Base-by-base conservation (phyloP, 2,797 vertebrate genomes). In the Gallinago stenura region DNA sequence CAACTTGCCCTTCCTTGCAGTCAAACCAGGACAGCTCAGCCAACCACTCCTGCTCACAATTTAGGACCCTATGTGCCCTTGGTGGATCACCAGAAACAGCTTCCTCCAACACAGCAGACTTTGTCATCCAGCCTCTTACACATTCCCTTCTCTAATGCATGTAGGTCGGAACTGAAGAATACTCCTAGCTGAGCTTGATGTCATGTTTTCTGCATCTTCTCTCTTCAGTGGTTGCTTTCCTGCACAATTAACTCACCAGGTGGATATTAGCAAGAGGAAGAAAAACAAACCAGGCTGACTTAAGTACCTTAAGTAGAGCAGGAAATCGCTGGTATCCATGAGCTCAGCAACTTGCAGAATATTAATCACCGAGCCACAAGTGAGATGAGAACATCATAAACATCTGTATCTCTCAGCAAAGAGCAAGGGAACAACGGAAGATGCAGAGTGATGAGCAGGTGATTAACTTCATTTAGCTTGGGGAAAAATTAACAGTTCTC, bases 241-340 rank as follows among this genome's bases (percentile, higher is more conserved):
- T 94, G 69, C 46, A 82, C 79, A 91, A 94, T 95, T 94, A 92
- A 77, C 87, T 93, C 85, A 73, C 77, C 80, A 86, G 91, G 95
- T 93, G 62, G 70, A 88, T 95, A 95, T 87, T 81, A 96, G 77
- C 70, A 90, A 87, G 77, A 91, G 85, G 56, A 96, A 94, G 77
- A 88, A 90, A 96, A 94, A 89, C 56, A 90, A 95, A 88, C 62
- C 70, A 62, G 60, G 50, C 73, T 73, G 80, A 89, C 87, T 96
- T 91, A 95, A 95, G 85, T 76, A 72, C 73, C 50, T 89, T 90
- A 93, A 91, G 87, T 66, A 81, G 87, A 94, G 87, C 93, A 94
- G 91, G 89, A 96, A 96, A 96, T 95, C 4, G 1, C 28, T 50
- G 31, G 77, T 87, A 81, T 48, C 85, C 66, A 37, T 70, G 82